Evolutionary conservation across 2,797 vertebrate species (phyloP).

Genomic region (Sparidentex hasta): DNA sequence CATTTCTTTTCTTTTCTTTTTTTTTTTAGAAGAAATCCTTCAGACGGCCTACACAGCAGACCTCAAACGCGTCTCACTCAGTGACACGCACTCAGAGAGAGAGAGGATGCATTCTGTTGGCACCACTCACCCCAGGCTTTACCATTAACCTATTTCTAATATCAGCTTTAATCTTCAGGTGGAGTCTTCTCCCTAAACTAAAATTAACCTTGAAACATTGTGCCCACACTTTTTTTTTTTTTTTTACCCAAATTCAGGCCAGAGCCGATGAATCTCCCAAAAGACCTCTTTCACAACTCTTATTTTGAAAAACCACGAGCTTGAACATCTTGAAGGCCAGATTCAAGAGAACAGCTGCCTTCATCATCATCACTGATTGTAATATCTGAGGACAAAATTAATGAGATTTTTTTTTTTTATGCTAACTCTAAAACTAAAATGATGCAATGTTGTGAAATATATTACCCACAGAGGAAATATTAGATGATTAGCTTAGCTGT

Average conservation of each 20-base stretch:
- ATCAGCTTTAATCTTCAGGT: constrained; percentile 9
- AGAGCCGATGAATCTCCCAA: background rate
- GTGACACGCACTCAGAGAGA: background rate
- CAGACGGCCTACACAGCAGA: background rate
- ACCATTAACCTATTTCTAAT: constrained; percentile 26
- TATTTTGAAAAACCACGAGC: constrained; percentile 22
- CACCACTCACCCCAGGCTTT: constrained; percentile 9
- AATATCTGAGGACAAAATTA: constrained; percentile 28
- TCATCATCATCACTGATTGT: constrained; percentile 22
- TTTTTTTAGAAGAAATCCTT: background rate
- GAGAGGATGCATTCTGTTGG: background rate
- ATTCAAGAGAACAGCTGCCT: background rate
- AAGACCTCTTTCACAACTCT: background rate
- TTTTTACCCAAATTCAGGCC: background rate
- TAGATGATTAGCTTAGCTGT: constrained; percentile 34
- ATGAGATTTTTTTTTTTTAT: constrained; percentile 39
- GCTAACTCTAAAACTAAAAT: constrained; percentile 47
- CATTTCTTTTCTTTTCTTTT: no score
- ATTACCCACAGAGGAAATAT: constrained; percentile 39
- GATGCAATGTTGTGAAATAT: constrained; percentile 65
- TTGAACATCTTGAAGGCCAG: background rate
- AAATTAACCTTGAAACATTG: constrained; percentile 17
- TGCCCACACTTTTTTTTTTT: no score
- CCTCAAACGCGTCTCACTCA: background rate
- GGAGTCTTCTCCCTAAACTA: constrained; percentile 28